These are phyloP conservation scores for Melanotaenia trifasciata DNA, from an alignment of 2,797 vertebrate species.

Conservation along the genomic window DNA sequence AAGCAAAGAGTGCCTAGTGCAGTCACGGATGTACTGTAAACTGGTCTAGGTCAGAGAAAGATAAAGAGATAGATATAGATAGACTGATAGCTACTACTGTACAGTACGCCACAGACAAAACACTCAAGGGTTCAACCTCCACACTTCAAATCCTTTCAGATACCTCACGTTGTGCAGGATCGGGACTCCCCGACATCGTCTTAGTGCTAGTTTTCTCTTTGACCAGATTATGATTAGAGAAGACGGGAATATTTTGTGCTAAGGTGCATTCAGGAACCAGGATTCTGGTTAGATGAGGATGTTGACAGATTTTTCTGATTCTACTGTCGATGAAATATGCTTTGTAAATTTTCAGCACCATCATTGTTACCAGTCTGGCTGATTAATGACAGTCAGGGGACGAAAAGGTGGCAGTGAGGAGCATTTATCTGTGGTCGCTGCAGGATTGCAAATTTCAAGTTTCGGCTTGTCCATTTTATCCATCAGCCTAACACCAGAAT, in stretches of 20 bases:
- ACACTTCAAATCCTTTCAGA: slow-evolving; percentile 76
- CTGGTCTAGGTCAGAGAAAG: slow-evolving; percentile 92
- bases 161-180: slow-evolving; percentile 38
- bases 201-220: slow-evolving; percentile 45
- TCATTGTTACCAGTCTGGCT: background rate
- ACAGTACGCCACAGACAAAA: slow-evolving; percentile 87
- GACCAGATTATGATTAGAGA: slow-evolving; percentile 20
- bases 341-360: background rate
- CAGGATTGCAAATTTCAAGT: slow-evolving; percentile 11
- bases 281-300: slow-evolving; percentile 22
- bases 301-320: background rate
- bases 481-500: background rate
- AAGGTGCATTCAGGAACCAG: slow-evolving; percentile 62
- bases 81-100: slow-evolving; percentile 88
- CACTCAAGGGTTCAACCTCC: slow-evolving; percentile 81
- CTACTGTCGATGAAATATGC: background rate
- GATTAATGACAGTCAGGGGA: background rate
- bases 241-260: slow-evolving; percentile 33
- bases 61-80: slow-evolving; percentile 84
- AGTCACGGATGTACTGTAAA: slow-evolving; percentile 96
- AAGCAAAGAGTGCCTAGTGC: slow-evolving; percentile 89
- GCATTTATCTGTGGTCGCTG: slow-evolving; percentile 21
- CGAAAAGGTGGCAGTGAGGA: background rate
- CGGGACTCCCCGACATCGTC: slow-evolving; percentile 2
- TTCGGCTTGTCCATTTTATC: background rate